Evolutionary conservation across 2,113 vertebrate genomes (phyloP).

Genomic region (Pithys albifrons): DNA sequence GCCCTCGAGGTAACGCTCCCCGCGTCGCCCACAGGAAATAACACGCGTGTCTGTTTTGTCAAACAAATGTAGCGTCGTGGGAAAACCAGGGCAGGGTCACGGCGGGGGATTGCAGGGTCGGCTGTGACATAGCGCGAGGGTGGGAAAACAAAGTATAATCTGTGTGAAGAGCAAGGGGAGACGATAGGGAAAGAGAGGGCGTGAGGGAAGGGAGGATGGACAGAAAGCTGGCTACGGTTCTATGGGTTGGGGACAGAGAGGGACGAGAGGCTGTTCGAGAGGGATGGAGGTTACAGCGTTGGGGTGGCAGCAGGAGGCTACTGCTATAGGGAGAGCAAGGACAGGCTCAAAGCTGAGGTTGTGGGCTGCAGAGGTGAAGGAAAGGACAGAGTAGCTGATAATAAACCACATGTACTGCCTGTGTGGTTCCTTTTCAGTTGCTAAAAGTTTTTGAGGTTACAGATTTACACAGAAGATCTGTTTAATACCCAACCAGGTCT

Average conservation of each 20-base stretch:
- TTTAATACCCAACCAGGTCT: neutral
- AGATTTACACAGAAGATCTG: neutral
- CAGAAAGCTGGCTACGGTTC: accelerated
- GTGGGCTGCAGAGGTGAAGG: neutral
- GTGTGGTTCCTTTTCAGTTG: neutral
- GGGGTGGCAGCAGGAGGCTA: neutral
- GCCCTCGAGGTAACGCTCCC: neutral
- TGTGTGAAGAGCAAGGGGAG: neutral
- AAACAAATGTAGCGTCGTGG: neutral
- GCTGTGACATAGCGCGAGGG: neutral
- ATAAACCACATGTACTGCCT: neutral
- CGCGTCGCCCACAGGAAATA: neutral
- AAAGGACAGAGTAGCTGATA: neutral
- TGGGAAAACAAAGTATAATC: accelerated
- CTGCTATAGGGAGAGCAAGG: neutral
- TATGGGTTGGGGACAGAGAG: neutral
- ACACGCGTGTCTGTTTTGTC: neutral
- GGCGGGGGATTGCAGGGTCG: neutral
- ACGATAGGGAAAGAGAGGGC: accelerated
- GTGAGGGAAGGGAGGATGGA: neutral
- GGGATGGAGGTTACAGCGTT: neutral
- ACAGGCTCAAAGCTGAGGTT: neutral
- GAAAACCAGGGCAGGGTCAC: neutral
- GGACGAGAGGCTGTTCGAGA: accelerated
- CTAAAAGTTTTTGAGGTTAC: neutral